These are phyloP conservation scores for Protosalanx chinensis DNA, from an alignment of 2,797 vertebrate genomes.

Conservation along the genomic window DNA sequence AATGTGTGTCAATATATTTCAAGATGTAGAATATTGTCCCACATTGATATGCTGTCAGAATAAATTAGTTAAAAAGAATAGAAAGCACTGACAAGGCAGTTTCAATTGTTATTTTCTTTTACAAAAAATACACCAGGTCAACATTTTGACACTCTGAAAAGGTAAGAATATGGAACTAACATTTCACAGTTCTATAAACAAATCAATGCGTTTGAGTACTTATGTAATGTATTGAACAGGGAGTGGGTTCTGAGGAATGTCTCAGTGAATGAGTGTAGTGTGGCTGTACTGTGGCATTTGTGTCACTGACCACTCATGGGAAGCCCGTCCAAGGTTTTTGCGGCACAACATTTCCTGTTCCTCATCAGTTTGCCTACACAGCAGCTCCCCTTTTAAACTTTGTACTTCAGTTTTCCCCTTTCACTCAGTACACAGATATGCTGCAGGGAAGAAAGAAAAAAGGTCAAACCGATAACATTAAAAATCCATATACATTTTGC, in stretches of 20 bases:
- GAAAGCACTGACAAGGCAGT: neutral
- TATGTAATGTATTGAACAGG: neutral
- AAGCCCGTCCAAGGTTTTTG: neutral
- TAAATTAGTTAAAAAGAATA: neutral
- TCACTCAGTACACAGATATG: slow-evolving; percentile 93
- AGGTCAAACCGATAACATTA: neutral
- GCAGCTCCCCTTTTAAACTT: slow-evolving; percentile 69
- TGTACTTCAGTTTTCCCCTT: slow-evolving; percentile 86
- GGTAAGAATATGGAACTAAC: no score
- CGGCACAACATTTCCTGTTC: slow-evolving; percentile 28
- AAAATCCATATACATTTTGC: neutral
- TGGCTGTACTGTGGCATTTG: neutral
- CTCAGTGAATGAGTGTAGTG: neutral
- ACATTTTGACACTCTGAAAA: no score
- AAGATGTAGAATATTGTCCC: no score
- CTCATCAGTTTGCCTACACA: slow-evolving; percentile 23
- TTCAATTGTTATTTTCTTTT: neutral
- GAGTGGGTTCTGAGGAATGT: neutral
- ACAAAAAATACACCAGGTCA: no score
- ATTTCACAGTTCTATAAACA: neutral
- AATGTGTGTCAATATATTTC: neutral
- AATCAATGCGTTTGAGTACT: neutral
- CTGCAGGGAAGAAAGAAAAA: slow-evolving; percentile 63
- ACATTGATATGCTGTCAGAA: neutral
- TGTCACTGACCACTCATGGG: neutral